Evolutionary conservation across 2,888 invertebrate species (phyloP).

Genomic region (Rhagophthalmus giganteus): DNA sequence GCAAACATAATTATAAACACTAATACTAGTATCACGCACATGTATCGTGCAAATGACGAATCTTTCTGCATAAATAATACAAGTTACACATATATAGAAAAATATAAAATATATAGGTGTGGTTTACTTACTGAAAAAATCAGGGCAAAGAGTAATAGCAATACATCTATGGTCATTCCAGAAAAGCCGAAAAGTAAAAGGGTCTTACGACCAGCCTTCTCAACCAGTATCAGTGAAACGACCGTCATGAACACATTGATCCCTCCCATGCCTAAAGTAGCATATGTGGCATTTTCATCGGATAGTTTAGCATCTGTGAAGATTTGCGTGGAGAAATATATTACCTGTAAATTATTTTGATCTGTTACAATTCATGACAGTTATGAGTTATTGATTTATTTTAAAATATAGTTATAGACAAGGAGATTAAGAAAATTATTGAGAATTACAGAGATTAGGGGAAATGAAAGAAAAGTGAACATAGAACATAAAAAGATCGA

Average conservation of each 20-base stretch:
- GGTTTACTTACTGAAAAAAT: conserved; percentile 53
- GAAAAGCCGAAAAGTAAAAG: conserved; percentile 76
- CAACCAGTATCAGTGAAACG: conserved; percentile 77
- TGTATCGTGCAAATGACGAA: conserved; percentile 65
- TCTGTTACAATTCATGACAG: background rate
- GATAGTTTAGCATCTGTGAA: conserved; percentile 71
- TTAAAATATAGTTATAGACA: no score
- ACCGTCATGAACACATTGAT: conserved; percentile 88
- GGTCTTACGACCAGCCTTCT: conserved; percentile 80
- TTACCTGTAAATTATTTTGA: conserved; percentile 56
- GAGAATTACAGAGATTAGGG: no score
- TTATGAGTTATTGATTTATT: no score
- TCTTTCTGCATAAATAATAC: conserved; percentile 50
- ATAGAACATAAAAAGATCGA: no score
- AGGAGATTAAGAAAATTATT: no score
- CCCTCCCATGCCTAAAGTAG: conserved; percentile 81
- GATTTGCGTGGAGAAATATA: conserved; percentile 82
- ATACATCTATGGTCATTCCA: conserved; percentile 76
- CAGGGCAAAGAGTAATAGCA: conserved; percentile 69
- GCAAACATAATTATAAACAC: conserved; percentile 87
- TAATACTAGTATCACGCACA: conserved; percentile 75
- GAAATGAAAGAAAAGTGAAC: no score
- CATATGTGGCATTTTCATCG: conserved; percentile 67
- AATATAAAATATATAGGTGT: no score
- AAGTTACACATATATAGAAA: no score